phyloP scores from a whole-genome alignment of 2,888 invertebrate species.

The Lithophane socia region DNA sequence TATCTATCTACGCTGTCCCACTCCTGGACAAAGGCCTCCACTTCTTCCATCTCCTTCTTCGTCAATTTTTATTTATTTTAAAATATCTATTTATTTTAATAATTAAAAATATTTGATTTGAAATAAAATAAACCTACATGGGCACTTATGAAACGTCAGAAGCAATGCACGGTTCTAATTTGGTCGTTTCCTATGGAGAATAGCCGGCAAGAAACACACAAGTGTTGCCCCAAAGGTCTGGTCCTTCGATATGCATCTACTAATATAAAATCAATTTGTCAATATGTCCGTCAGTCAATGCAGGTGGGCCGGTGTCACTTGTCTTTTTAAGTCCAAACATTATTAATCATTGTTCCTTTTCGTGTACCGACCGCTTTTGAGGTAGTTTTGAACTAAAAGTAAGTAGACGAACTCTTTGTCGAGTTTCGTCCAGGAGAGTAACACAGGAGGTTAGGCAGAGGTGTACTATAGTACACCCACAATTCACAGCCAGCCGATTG shows the following conservation, averaged over 20 bases:
- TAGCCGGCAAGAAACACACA: background rate
- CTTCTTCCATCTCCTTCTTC: too few relatives aligned
- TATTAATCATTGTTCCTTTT: constrained; percentile 45
- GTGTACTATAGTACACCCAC: too few relatives aligned
- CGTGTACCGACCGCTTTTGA: constrained; percentile 16
- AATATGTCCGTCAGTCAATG: constrained; percentile 56
- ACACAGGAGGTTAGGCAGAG: too few relatives aligned
- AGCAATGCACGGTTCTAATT: background rate
- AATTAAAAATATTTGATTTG: too few relatives aligned
- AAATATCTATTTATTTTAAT: too few relatives aligned
- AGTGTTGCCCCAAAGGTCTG: background rate
- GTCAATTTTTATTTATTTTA: too few relatives aligned
- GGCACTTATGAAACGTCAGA: background rate
- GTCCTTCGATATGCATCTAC: constrained; percentile 40
- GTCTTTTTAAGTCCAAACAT: constrained; percentile 35
- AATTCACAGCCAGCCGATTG: too few relatives aligned
- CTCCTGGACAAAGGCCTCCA: too few relatives aligned
- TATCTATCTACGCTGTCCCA: too few relatives aligned
- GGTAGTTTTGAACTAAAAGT: constrained; percentile 24
- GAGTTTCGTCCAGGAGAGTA: too few relatives aligned
- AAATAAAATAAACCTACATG: background rate
- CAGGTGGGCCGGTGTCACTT: constrained; percentile 74
- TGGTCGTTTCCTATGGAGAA: background rate
- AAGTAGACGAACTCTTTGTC: background rate
- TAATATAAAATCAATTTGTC: constrained; percentile 55